Percentiles rank a stretch among this genome's conserved stretches.
phyloP scores from a whole-genome alignment of 2,113 vertebrate species.

The Ochotona princeps region DNA sequence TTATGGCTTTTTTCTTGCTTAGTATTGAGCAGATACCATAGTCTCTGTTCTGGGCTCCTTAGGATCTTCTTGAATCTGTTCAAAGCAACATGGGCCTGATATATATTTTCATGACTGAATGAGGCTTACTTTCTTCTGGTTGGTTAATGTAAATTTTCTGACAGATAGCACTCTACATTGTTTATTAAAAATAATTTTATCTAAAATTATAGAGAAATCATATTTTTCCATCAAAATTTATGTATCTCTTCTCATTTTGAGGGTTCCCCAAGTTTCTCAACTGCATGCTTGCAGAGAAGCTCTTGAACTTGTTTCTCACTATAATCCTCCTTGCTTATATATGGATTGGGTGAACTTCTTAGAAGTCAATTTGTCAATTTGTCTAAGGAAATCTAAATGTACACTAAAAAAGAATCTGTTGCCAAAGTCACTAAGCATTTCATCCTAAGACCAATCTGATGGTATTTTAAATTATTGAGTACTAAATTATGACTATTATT shows the following conservation, averaged over 20 bases:
- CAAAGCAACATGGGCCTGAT: accelerated
- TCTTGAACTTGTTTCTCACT: background rate
- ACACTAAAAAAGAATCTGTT: background rate
- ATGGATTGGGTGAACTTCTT: background rate
- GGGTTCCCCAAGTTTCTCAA: background rate
- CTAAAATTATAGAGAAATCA: background rate
- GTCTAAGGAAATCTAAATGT: background rate
- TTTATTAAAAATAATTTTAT: background rate
- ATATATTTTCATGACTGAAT: background rate
- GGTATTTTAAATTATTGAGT: background rate
- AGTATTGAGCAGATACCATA: background rate
- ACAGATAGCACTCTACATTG: background rate
- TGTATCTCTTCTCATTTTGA: background rate
- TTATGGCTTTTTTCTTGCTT: background rate
- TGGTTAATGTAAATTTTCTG: background rate
- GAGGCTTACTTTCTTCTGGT: background rate
- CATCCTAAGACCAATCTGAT: conserved; percentile 1
- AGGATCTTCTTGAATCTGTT: background rate
- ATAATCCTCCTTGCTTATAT: background rate
- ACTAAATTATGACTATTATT: background rate
- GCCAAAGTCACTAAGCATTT: background rate
- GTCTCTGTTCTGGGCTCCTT: background rate
- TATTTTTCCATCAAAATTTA: background rate
- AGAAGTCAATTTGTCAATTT: background rate
- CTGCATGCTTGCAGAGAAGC: background rate